A percentile compares a stretch with the other conserved stretches of the same genome.
These are phyloP conservation scores for Napeogenes inachia DNA, from an alignment of 2,888 invertebrate species.

Conservation along the genomic window DNA sequence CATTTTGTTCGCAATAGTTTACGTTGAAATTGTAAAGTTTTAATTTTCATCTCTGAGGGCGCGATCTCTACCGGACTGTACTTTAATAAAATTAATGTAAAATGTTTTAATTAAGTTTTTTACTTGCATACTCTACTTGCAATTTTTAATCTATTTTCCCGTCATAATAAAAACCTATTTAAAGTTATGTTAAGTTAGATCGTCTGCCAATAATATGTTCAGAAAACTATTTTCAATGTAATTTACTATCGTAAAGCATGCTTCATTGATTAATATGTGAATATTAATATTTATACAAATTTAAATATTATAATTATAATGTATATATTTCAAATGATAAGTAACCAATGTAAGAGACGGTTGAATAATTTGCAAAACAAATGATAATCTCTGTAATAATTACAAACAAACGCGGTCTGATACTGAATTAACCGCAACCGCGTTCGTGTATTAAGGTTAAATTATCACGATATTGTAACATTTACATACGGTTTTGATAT, in stretches of 20 bases:
- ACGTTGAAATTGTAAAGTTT: slow-evolving; percentile 32
- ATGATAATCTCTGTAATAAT: slow-evolving; percentile 15
- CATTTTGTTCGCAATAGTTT: slow-evolving; percentile 41
- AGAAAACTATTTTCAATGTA: too few species aligned
- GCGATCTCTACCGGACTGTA: slow-evolving; percentile 10
- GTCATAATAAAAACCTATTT: too few species aligned
- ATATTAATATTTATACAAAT: too few species aligned
- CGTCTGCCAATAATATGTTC: too few species aligned
- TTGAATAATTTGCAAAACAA: not conserved
- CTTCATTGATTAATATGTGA: too few species aligned
- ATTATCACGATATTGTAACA: slow-evolving; percentile 15
- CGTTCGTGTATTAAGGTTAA: slow-evolving; percentile 20
- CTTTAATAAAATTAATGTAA: not conserved
- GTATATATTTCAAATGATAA: too few species aligned
- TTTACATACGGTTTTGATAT: not conserved
- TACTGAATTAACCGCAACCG: slow-evolving; percentile 28
- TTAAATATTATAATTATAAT: too few species aligned
- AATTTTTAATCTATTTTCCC: too few species aligned
- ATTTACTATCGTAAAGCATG: too few species aligned
- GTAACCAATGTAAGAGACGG: not conserved
- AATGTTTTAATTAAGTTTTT: too few species aligned
- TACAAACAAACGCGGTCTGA: slow-evolving; percentile 19
- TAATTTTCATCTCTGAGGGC: slow-evolving; percentile 23
- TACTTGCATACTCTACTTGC: too few species aligned
- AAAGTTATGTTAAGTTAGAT: too few species aligned